A percentile compares a stretch with the other conserved stretches of the same genome.
phyloP scores from a whole-genome alignment of 2,888 invertebrate genomes.

The Calameuta pallipes region DNA sequence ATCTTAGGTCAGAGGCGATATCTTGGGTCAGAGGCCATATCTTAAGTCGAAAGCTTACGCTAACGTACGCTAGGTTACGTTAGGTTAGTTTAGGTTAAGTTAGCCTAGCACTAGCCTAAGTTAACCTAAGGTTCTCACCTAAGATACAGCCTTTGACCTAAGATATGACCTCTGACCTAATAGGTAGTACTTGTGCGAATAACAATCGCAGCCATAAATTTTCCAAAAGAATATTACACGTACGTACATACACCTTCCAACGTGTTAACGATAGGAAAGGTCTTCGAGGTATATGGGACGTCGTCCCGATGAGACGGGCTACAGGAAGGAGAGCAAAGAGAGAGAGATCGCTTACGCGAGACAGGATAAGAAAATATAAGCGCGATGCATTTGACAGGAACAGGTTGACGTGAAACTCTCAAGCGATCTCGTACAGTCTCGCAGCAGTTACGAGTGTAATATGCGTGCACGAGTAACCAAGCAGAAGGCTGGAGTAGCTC shows the following conservation, averaged over 20 bases:
- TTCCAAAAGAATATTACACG: no score
- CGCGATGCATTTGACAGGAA: neutral
- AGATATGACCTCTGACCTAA: no score
- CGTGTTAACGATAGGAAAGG: neutral
- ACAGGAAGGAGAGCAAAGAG: neutral
- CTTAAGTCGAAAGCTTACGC: no score
- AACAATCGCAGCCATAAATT: no score
- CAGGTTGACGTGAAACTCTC: neutral
- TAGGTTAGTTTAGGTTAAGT: no score
- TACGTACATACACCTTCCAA: neutral
- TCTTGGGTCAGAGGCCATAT: no score
- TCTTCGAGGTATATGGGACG: neutral
- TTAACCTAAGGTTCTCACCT: no score
- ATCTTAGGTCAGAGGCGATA: no score
- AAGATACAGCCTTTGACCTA: no score
- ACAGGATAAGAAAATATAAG: neutral
- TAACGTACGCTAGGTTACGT: no score
- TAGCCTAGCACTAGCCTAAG: no score
- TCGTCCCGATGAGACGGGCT: neutral
- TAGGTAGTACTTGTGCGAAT: no score
- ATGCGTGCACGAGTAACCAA: neutral
- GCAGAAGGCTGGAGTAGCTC: conserved; percentile 7
- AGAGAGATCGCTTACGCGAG: neutral
- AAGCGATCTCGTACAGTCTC: neutral
- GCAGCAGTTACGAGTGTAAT: neutral